A percentile compares a stretch with the other conserved stretches of the same genome.
Conservation (phyloP, 2,797 vertebrate genomes). For the Cetoscarus ocellatus region DNA sequence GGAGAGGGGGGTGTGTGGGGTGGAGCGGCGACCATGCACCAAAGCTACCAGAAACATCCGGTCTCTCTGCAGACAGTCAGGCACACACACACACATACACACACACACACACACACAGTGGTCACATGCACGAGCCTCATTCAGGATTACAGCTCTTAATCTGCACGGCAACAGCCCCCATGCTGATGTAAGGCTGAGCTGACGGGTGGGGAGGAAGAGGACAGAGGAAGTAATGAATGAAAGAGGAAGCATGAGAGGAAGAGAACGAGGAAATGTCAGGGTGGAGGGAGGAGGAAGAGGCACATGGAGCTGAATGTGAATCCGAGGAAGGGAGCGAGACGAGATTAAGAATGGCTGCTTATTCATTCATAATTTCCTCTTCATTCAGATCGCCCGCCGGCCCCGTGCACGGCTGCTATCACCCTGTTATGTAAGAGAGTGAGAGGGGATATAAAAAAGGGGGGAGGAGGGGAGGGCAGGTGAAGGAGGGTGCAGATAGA, state of each 20-base stretch:
- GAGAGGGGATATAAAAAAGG: slow-evolving; percentile 3
- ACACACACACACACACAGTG: slow-evolving; percentile 19
- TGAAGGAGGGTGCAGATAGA: slow-evolving; percentile 28
- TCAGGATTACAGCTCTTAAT: slow-evolving; percentile 86
- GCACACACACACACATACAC: slow-evolving; percentile 15
- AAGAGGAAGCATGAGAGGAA: not conserved
- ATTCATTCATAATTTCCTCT: slow-evolving; percentile 79
- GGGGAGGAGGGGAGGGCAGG: slow-evolving; percentile 37
- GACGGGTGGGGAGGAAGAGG: slow-evolving; percentile 4
- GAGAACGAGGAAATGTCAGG: not conserved
- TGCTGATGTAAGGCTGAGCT: slow-evolving; percentile 49
- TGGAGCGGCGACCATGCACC: slow-evolving; percentile 67
- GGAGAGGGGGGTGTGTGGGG: slow-evolving; percentile 30
- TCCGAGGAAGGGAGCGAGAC: slow-evolving; percentile 19
- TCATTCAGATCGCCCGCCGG: slow-evolving; percentile 61
- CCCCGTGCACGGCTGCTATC: slow-evolving; percentile 29
- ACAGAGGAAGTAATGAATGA: slow-evolving; percentile 20
- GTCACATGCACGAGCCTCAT: slow-evolving; percentile 30
- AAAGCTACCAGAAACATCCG: slow-evolving; percentile 74
- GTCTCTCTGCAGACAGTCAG: slow-evolving; percentile 58
- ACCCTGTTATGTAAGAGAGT: slow-evolving; percentile 38
- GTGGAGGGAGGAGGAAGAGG: not conserved
- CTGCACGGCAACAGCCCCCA: slow-evolving; percentile 84
- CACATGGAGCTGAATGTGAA: not conserved
- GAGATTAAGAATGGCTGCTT: slow-evolving; percentile 75